Evolutionary conservation across 2,797 vertebrate genomes (phyloP).

Genomic region (Neosilurus mollespiculum): DNA sequence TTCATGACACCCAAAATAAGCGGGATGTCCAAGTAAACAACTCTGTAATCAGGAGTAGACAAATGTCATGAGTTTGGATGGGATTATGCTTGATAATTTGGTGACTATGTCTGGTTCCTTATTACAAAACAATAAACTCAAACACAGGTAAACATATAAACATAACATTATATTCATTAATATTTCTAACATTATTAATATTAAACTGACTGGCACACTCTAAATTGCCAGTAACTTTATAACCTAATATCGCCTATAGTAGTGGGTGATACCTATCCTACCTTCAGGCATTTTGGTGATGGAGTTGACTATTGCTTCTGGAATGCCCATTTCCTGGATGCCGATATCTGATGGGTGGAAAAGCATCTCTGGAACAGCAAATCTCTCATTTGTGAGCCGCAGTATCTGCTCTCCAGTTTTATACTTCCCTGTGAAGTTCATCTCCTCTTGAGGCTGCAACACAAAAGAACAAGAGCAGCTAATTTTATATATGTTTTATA

Average conservation of each 20-base stretch:
- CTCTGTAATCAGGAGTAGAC: not conserved
- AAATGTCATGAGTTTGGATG: not conserved
- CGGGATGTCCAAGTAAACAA: not conserved
- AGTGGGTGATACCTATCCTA: conserved; percentile 50
- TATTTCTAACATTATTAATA: not conserved
- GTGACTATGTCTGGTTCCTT: not conserved
- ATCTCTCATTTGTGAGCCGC: conserved; percentile 91
- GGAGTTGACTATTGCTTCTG: conserved; percentile 90
- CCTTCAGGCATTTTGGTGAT: conserved; percentile 93
- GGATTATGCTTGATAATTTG: not conserved
- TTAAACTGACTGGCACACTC: not conserved
- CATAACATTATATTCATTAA: too few species aligned
- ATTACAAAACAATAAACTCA: not conserved
- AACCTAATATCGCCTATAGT: not conserved
- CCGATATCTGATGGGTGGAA: conserved; percentile 97
- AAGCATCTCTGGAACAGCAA: conserved; percentile 96
- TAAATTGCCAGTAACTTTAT: not conserved
- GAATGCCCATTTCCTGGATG: conserved; percentile 97
- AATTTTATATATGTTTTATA: too few species aligned
- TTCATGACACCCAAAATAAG: not conserved
- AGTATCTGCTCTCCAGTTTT: conserved; percentile 96
- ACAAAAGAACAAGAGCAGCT: not conserved
- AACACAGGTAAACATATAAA: not conserved
- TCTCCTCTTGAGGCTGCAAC: conserved; percentile 88
- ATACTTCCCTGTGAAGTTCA: conserved; percentile 93